Conservation (phyloP, 2,113 vertebrate species). For the Apodemus sylvaticus region DNA sequence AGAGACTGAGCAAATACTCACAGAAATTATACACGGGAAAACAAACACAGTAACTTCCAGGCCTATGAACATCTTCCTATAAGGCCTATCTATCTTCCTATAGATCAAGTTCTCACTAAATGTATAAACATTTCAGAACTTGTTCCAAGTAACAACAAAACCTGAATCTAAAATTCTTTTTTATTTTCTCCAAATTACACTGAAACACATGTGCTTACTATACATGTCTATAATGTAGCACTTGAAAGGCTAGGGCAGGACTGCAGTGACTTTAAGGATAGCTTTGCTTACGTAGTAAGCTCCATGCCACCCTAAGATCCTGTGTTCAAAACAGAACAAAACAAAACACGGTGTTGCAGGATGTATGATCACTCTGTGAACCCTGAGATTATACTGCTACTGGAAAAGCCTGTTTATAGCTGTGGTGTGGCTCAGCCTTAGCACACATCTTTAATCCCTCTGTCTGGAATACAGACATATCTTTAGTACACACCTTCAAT, state of each 20-base stretch:
- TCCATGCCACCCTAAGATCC: neutral
- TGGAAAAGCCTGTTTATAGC: too few species aligned
- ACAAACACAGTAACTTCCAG: constrained; percentile 24
- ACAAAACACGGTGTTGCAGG: too few species aligned
- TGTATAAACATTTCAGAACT: neutral
- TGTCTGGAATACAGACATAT: too few species aligned
- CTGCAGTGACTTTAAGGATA: neutral
- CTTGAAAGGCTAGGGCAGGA: neutral
- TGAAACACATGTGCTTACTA: neutral
- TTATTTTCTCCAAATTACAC: neutral
- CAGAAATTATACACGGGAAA: constrained; percentile 2
- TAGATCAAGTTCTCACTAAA: neutral
- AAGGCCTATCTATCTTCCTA: too few species aligned
- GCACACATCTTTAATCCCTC: too few species aligned
- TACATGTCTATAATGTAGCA: neutral
- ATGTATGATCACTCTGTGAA: too few species aligned
- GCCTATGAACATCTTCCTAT: neutral
- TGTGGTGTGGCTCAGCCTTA: too few species aligned
- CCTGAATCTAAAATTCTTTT: neutral
- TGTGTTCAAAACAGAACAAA: neutral
- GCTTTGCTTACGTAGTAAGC: neutral
- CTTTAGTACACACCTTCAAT: too few species aligned
- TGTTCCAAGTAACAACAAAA: neutral
- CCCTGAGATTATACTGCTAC: too few species aligned
- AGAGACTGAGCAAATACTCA: neutral